Evolutionary conservation across 2,888 invertebrate species (phyloP), one percentile per base, ranked within the genome.

Genomic region (Toxonevra muliebris): DNA sequence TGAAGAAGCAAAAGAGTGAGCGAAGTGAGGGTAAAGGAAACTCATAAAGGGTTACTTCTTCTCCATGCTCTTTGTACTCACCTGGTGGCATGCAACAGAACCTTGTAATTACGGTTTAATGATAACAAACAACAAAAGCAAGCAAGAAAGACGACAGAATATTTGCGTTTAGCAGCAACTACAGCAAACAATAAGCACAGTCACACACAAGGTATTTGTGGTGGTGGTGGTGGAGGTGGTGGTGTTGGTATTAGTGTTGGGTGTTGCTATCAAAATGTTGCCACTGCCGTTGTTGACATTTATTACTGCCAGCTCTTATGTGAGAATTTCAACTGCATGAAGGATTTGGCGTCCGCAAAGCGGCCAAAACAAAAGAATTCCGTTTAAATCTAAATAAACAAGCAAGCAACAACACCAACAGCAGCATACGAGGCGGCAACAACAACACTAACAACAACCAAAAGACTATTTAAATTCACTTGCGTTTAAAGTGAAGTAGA

Each of bases 331-430:
- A 5, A 5, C 48, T 15, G n/a, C 48, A 15, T 5, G n/a, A 8
- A 15, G 48, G 8, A 48, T 48, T 48, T 48, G 11, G 11, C 15
- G 5, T 13, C 5, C 48, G 48, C 5, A 13, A 48, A 48, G 11
- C 15, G 5, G 8, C 5, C 48, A 11, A 5, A 13, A 48, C 8
- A n/a, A 13, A 48, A 48, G 15, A 10, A 48, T 13, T 13, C 45
- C 12, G 12, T 45, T 45, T 52, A 15, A 52, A 52, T 15, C 53
- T 15, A 52, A 52, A 52, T 15, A 53, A 53, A 53, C 19, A 53
- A 7, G 48, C 13, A 30, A 30, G 30, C 48, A 48, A 48, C 13
- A 48, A 48, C 48, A n/a, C 30, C 10, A n/a, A 15, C 8, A 48
- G 48, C 48, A 15, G 48, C 5, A 48, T 45, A 45, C 12, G 1